phyloP scores from a whole-genome alignment of 2,113 vertebrate genomes.

The Piprites chloris region DNA sequence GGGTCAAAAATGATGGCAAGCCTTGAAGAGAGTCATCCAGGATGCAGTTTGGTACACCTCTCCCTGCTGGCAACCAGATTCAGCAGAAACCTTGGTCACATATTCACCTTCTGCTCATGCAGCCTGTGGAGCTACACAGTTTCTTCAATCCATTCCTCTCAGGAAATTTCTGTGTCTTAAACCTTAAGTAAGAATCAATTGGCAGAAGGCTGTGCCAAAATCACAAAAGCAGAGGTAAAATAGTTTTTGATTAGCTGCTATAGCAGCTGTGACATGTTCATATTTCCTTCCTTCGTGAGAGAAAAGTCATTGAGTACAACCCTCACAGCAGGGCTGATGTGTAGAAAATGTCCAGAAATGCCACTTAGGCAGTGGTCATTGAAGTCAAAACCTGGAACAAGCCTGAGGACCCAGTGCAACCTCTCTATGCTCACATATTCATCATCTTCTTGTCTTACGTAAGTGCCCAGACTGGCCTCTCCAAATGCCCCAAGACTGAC shows the following conservation, averaged over 20 bases:
- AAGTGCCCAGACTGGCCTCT: constrained; percentile 26
- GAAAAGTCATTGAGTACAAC: background rate
- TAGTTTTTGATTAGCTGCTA: background rate
- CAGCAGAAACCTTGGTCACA: background rate
- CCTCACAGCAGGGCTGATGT: background rate
- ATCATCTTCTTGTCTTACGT: constrained; percentile 22
- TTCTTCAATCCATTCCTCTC: background rate
- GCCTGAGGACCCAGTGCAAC: background rate
- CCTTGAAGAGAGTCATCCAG: background rate
- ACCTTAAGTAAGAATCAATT: background rate
- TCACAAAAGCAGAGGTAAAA: background rate
- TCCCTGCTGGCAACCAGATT: background rate
- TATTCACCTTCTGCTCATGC: background rate
- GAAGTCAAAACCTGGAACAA: background rate
- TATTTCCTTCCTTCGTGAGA: background rate
- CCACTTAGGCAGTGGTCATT: background rate
- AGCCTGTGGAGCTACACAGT: background rate
- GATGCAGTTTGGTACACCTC: background rate
- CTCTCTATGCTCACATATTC: background rate
- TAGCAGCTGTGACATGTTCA: fast-evolving
- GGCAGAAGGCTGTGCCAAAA: background rate
- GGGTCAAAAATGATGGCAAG: background rate
- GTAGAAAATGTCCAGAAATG: background rate
- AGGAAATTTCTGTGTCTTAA: background rate
- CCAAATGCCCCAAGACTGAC: background rate